Evolutionary conservation across 2,888 invertebrate genomes (phyloP).

Genomic region (Molorchus minor): DNA sequence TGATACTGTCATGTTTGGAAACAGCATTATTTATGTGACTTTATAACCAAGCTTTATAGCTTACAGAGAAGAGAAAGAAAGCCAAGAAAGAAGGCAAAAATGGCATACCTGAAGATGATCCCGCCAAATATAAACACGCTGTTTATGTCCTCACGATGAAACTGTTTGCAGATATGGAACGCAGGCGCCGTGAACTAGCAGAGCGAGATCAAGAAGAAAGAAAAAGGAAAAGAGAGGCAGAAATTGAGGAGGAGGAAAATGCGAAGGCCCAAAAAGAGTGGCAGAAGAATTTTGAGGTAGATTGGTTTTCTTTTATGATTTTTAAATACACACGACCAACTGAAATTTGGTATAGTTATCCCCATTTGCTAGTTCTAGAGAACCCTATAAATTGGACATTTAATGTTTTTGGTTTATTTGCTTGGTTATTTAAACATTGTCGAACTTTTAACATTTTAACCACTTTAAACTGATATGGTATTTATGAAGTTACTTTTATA

Average conservation of each 20-base stretch:
- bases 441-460: slow-evolving; percentile 10
- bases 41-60: slow-evolving; percentile 65
- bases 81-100: slow-evolving; percentile 90
- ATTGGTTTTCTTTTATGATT: background rate
- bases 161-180: slow-evolving; percentile 93
- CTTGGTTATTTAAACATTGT: no score
- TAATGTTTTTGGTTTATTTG: no score
- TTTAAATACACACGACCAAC: no score
- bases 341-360: no score
- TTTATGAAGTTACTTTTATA: no score
- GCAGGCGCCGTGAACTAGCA: slow-evolving; percentile 87
- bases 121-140: slow-evolving; percentile 87
- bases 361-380: no score
- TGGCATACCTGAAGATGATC: slow-evolving; percentile 88
- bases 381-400: no score
- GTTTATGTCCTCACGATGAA: slow-evolving; percentile 99
- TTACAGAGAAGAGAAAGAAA: slow-evolving; percentile 93
- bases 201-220: slow-evolving; percentile 92
- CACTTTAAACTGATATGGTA: no score
- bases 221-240: slow-evolving; percentile 92
- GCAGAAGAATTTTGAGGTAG: slow-evolving; percentile 96
- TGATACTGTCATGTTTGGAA: no score
- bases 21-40: no score
- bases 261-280: slow-evolving; percentile 92
- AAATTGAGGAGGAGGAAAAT: slow-evolving; percentile 92